phyloP scores from a whole-genome alignment of 2,113 vertebrate species.

The Egretta garzetta region DNA sequence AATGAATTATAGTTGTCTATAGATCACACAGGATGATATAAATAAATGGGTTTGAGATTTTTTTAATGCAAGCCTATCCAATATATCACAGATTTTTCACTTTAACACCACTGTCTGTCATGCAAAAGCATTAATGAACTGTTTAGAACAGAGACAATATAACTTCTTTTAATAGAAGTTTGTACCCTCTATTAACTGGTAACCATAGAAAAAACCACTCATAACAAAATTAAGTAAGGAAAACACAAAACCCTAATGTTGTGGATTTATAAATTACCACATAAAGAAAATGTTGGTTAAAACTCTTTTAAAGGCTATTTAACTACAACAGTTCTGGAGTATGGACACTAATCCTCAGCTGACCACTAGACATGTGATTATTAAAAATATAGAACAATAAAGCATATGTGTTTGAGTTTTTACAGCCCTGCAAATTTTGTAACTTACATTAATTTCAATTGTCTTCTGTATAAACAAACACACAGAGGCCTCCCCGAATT shows the following conservation, averaged over 20 bases:
- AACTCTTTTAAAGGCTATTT: neutral
- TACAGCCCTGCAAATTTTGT: neutral
- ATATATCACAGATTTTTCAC: neutral
- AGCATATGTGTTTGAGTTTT: neutral
- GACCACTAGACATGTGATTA: neutral
- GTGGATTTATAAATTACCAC: neutral
- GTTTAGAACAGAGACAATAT: neutral
- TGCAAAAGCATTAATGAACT: neutral
- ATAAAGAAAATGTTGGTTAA: neutral
- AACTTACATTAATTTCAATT: constrained; percentile 45
- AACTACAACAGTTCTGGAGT: neutral
- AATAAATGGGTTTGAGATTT: constrained; percentile 33
- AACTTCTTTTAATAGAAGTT: neutral
- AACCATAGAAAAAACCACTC: neutral
- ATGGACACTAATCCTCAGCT: neutral
- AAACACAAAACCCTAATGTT: neutral
- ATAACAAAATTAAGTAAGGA: neutral
- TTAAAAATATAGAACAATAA: constrained; percentile 21
- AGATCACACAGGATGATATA: constrained; percentile 59
- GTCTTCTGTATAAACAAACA: constrained; percentile 44
- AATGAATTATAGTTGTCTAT: constrained; percentile 76
- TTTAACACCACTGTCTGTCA: neutral
- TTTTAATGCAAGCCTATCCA: neutral
- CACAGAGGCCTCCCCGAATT: constrained; percentile 26
- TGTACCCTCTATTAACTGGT: neutral